phyloP scores from a whole-genome alignment of 2,888 invertebrate genomes.

The Drosophila kanekoi region DNA sequence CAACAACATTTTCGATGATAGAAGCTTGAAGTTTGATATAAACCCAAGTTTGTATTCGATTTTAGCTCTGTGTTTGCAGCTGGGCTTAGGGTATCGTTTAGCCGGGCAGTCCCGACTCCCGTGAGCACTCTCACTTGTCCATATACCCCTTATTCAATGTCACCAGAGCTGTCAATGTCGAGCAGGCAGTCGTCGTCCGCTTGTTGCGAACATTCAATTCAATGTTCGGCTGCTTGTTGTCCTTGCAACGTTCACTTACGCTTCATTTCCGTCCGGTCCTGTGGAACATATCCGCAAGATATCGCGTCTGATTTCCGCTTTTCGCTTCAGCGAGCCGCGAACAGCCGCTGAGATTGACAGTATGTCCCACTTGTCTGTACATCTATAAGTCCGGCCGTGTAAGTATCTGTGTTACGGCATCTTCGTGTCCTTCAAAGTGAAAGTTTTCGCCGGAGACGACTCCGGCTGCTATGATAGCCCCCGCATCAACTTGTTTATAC shows the following conservation, averaged over 20 bases:
- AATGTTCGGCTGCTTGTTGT: constrained; percentile 36
- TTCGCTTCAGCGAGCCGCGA: constrained; percentile 57
- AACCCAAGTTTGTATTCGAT: too few species aligned
- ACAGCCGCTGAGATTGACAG: constrained; percentile 62
- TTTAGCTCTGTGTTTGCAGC: too few species aligned
- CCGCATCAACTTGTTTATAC: background rate
- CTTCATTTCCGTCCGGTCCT: constrained; percentile 65
- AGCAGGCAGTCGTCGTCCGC: background rate
- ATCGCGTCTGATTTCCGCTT: constrained; percentile 75
- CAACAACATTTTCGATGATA: too few species aligned
- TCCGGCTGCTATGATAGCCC: constrained; percentile 24
- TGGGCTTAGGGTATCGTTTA: too few species aligned
- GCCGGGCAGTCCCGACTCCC: too few species aligned
- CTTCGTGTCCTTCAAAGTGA: constrained; percentile 66
- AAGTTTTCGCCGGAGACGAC: constrained; percentile 61
- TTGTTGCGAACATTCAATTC: constrained; percentile 41
- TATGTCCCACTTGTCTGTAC: constrained; percentile 15
- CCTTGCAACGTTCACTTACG: constrained; percentile 56
- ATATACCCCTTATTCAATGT: constrained; percentile 38
- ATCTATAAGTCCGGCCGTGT: background rate
- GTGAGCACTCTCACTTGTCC: background rate
- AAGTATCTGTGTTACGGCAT: constrained; percentile 25
- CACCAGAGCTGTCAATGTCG: constrained; percentile 36
- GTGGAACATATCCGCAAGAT: constrained; percentile 68
- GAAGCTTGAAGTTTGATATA: too few species aligned